phyloP scores from a whole-genome alignment of 1,140 invertebrate species.

The Hirudo medicinalis region DNA sequence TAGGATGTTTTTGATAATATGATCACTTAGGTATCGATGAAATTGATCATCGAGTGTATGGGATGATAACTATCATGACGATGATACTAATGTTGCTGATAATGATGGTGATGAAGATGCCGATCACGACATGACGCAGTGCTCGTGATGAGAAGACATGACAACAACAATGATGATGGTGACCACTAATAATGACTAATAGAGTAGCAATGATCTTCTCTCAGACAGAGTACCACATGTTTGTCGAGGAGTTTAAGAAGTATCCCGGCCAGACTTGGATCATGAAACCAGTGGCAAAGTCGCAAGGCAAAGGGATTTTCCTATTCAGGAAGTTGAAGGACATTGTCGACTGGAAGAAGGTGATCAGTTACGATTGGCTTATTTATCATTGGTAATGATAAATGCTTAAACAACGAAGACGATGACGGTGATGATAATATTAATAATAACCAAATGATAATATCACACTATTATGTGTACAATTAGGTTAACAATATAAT shows the following conservation, averaged over 20 bases:
- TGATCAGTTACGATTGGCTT: conserved; percentile 19
- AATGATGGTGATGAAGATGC: no score
- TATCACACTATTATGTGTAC: not conserved
- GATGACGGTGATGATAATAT: not conserved
- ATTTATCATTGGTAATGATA: no score
- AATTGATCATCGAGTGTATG: no score
- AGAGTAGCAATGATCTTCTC: no score
- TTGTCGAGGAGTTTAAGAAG: conserved; percentile 46
- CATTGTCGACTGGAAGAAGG: conserved; percentile 47
- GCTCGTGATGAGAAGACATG: no score
- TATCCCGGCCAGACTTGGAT: conserved; percentile 45
- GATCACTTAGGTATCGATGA: not conserved
- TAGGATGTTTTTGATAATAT: conserved; percentile 7
- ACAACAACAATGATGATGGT: no score
- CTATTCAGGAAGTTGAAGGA: conserved; percentile 44
- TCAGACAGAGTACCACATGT: conserved; percentile 44
- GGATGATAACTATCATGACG: no score
- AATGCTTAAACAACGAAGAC: not conserved
- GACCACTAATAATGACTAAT: no score
- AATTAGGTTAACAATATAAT: no score
- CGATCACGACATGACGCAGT: no score
- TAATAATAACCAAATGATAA: not conserved
- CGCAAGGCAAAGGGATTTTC: conserved; percentile 46
- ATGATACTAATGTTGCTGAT: no score
- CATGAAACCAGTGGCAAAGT: conserved; percentile 45